These are phyloP conservation scores for Frieseomelitta varia DNA, from an alignment of 1,140 invertebrate species.

Conservation along the genomic window DNA sequence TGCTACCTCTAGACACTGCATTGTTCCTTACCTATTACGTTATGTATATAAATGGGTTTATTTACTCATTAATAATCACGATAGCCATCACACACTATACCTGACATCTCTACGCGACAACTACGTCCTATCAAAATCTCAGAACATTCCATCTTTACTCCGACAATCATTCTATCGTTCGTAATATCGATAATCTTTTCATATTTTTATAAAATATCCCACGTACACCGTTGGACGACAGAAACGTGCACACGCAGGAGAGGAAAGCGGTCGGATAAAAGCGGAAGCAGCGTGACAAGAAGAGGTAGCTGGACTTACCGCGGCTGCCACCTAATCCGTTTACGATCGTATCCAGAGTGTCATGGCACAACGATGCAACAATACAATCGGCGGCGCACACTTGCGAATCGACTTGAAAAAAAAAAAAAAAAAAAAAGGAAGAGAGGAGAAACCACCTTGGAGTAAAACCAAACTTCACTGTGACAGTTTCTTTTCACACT, in stretches of 20 bases:
- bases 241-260: background rate
- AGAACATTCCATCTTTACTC: background rate
- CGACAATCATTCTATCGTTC: background rate
- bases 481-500: constrained; percentile 10
- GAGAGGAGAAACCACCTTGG: background rate
- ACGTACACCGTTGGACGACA: too few species aligned
- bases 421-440: too few species aligned
- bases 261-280: background rate
- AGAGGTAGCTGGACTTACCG: constrained; percentile 39
- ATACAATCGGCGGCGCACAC: constrained; percentile 39
- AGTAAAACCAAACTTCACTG: constrained; percentile 35
- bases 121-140: background rate
- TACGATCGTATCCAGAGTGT: constrained; percentile 63
- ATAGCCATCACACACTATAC: background rate
- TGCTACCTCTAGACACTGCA: too few species aligned
- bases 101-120: background rate
- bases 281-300: background rate
- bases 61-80: background rate
- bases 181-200: background rate
- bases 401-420: constrained; percentile 25
- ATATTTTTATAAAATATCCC: background rate
- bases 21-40: background rate
- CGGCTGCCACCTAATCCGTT: constrained; percentile 62
- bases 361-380: constrained; percentile 57
- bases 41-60: background rate